Conservation (phyloP, 2,888 invertebrate species). For the Apamea monoglypha region DNA sequence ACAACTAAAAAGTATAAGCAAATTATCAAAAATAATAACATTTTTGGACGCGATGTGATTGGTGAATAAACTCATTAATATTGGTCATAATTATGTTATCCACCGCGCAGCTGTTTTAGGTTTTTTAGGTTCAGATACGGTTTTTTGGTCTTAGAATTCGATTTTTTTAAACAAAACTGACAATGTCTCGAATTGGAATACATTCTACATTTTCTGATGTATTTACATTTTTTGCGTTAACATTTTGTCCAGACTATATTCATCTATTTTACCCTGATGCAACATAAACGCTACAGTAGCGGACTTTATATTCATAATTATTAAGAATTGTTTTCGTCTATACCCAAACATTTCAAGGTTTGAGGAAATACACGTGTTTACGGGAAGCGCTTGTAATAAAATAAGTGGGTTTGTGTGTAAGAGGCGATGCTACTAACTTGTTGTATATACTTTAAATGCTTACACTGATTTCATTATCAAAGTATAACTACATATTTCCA, state of each 20-base stretch:
- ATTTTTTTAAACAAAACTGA: not conserved
- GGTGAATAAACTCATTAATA: not conserved
- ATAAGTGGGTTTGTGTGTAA: slow-evolving; percentile 12
- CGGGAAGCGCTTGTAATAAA: slow-evolving; percentile 25
- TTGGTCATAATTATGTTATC: too few species aligned
- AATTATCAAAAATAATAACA: not conserved
- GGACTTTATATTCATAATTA: not conserved
- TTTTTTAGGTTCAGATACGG: not conserved
- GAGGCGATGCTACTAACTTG: slow-evolving; percentile 1
- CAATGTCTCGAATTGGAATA: not conserved
- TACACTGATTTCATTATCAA: not conserved
- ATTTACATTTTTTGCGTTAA: slow-evolving; percentile 5
- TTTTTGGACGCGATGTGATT: not conserved
- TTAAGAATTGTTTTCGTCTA: slow-evolving; percentile 32
- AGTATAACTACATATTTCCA: slow-evolving; percentile 2
- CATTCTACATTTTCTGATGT: not conserved
- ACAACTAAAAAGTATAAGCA: not conserved
- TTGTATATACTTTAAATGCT: not conserved
- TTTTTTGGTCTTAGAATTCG: not conserved
- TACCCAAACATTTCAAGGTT: slow-evolving; percentile 27
- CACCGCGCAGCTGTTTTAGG: not conserved
- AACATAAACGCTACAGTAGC: not conserved
- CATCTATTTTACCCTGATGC: not conserved
- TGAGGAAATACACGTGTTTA: slow-evolving; percentile 17
- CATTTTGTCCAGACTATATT: not conserved